A percentile compares a stretch with the other conserved stretches of the same genome.
Evolutionary conservation across 2,797 vertebrate species (phyloP).

Genomic region (Malacoraja senta): DNA sequence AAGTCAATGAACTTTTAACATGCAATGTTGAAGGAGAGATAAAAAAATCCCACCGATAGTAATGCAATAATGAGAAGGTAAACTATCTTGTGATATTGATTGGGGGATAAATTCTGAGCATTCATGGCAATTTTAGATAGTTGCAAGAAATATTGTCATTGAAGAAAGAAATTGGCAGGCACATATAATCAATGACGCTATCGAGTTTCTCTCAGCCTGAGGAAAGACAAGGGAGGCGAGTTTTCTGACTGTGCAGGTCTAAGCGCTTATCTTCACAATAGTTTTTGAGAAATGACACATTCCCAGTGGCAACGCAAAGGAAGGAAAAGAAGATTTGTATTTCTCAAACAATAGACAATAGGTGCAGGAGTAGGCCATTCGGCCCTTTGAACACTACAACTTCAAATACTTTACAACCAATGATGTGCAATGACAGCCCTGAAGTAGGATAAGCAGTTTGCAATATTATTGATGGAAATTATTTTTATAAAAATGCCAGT

Average conservation of each 20-base stretch:
- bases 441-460: neutral
- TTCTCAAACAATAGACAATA: neutral
- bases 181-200: neutral
- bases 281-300: neutral
- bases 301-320: neutral
- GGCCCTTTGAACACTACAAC: neutral
- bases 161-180: neutral
- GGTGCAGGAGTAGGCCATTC: no score
- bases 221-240: neutral
- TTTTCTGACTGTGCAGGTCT: neutral
- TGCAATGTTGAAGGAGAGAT: neutral
- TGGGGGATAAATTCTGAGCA: neutral
- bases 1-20: neutral
- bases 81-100: neutral
- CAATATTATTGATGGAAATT: neutral
- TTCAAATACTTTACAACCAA: neutral
- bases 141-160: neutral
- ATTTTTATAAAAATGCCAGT: neutral
- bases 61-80: neutral
- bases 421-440: no score
- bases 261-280: neutral
- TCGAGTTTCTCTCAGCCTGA: neutral
- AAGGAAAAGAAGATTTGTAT: neutral
- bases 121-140: neutral
- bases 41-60: neutral